A percentile compares a stretch with the other conserved stretches of the same genome.
Evolutionary conservation across 2,888 invertebrate species (phyloP).

Genomic region (Leptopilina drosophilae): DNA sequence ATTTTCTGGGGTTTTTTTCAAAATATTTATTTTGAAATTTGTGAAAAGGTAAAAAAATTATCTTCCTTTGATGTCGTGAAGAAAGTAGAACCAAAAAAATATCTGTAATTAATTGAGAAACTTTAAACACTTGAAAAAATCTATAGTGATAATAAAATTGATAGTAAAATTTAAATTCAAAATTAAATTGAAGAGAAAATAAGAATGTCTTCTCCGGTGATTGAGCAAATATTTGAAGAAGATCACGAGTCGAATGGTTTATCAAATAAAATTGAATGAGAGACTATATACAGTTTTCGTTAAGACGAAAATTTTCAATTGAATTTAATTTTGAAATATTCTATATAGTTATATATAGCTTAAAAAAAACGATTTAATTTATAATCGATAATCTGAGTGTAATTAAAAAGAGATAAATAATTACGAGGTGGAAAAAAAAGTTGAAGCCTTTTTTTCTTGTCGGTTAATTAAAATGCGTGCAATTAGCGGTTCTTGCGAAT

Average conservation of each 20-base stretch:
- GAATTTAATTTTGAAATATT: slow-evolving; percentile 6
- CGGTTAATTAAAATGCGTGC: slow-evolving; percentile 70
- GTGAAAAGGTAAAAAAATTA: too few species aligned
- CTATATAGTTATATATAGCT: too few species aligned
- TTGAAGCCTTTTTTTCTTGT: slow-evolving; percentile 50
- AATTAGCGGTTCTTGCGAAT: slow-evolving; percentile 68
- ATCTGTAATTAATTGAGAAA: too few species aligned
- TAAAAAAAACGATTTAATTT: background rate
- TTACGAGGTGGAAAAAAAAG: slow-evolving; percentile 27
- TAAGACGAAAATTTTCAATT: slow-evolving; percentile 2
- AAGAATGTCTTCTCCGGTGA: slow-evolving; percentile 74
- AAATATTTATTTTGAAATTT: too few species aligned
- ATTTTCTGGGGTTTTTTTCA: too few species aligned
- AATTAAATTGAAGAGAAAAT: slow-evolving; percentile 32
- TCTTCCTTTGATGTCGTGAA: too few species aligned
- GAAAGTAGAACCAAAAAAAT: too few species aligned
- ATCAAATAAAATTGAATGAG: background rate
- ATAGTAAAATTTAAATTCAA: background rate
- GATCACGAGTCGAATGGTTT: slow-evolving; percentile 60
- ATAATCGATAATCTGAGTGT: slow-evolving; percentile 39
- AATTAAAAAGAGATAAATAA: slow-evolving; percentile 53
- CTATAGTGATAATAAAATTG: too few species aligned
- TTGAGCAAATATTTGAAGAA: slow-evolving; percentile 76
- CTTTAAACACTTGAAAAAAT: too few species aligned
- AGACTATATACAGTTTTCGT: background rate